Conservation (phyloP, 2,888 invertebrate genomes). For the Campoplex nolae region DNA sequence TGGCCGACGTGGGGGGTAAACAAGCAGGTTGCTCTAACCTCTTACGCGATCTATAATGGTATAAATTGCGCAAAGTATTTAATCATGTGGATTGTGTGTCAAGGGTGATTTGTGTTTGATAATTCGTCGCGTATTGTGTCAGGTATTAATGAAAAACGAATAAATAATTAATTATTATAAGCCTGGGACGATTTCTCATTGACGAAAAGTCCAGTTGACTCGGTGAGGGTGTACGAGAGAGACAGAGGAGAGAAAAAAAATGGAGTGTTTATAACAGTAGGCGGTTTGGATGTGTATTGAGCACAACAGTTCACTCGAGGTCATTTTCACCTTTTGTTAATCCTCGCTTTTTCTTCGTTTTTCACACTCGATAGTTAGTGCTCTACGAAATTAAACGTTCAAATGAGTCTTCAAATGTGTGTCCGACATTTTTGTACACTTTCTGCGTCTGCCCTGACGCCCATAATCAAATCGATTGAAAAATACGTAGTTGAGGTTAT, state of each 20-base stretch:
- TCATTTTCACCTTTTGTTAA: slow-evolving; percentile 68
- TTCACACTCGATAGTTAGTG: neutral
- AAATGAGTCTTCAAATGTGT: neutral
- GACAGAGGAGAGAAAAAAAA: slow-evolving; percentile 60
- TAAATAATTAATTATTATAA: neutral
- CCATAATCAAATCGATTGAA: neutral
- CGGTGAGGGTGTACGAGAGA: slow-evolving; percentile 38
- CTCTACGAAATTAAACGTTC: neutral
- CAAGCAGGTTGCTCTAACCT: slow-evolving; percentile 81
- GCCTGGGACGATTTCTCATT: slow-evolving; percentile 15
- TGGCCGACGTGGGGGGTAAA: slow-evolving; percentile 80
- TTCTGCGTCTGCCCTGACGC: neutral
- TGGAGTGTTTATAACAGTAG: slow-evolving; percentile 75
- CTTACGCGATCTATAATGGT: slow-evolving; percentile 73
- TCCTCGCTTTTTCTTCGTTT: neutral
- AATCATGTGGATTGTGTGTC: slow-evolving; percentile 33
- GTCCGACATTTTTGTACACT: neutral
- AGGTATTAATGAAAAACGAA: slow-evolving; percentile 26
- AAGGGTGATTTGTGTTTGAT: slow-evolving; percentile 30
- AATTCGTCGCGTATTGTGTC: slow-evolving; percentile 17
- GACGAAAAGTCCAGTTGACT: slow-evolving; percentile 42
- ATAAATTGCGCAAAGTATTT: slow-evolving; percentile 41
- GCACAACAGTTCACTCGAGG: slow-evolving; percentile 77
- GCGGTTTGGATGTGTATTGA: slow-evolving; percentile 73
- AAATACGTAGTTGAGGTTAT: slow-evolving; percentile 73